A percentile compares a stretch with the other conserved stretches of the same genome.
These are phyloP conservation scores for Caenorhabditis doughertyi DNA, from an alignment of 2,888 invertebrate species.

Conservation along the genomic window DNA sequence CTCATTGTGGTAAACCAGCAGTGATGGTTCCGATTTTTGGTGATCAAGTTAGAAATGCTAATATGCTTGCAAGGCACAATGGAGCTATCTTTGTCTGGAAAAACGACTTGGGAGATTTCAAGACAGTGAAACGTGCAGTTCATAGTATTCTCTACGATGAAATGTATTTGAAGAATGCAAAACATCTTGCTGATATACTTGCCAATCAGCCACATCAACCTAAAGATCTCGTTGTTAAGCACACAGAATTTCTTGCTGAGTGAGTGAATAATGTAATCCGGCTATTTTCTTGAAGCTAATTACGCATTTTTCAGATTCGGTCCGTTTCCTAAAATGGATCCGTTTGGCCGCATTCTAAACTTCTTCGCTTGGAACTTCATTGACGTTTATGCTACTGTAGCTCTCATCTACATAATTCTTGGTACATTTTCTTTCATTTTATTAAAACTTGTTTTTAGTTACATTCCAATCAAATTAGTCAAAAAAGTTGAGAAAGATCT, in stretches of 20 bases:
- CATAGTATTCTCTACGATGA: constrained; percentile 30
- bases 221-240: constrained; percentile 43
- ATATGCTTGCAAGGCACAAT: constrained; percentile 55
- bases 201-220: constrained; percentile 54
- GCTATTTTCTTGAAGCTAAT: no score
- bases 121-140: constrained; percentile 29
- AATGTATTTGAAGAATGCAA: constrained; percentile 28
- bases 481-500: constrained; percentile 27
- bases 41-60: constrained; percentile 60
- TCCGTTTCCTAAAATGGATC: constrained; percentile 61
- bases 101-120: constrained; percentile 37
- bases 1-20: constrained; percentile 48
- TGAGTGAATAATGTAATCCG: background rate
- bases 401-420: background rate
- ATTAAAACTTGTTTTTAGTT: constrained; percentile 10
- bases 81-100: constrained; percentile 46
- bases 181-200: constrained; percentile 31
- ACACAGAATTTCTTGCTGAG: constrained; percentile 49
- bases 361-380: constrained; percentile 49
- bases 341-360: constrained; percentile 42
- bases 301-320: constrained; percentile 58
- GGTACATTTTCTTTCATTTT: background rate
- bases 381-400: constrained; percentile 34
- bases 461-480: constrained; percentile 16
- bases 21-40: constrained; percentile 49